Base-by-base conservation (phyloP, 2,888 invertebrate species). In the Abscondita cerata region DNA sequence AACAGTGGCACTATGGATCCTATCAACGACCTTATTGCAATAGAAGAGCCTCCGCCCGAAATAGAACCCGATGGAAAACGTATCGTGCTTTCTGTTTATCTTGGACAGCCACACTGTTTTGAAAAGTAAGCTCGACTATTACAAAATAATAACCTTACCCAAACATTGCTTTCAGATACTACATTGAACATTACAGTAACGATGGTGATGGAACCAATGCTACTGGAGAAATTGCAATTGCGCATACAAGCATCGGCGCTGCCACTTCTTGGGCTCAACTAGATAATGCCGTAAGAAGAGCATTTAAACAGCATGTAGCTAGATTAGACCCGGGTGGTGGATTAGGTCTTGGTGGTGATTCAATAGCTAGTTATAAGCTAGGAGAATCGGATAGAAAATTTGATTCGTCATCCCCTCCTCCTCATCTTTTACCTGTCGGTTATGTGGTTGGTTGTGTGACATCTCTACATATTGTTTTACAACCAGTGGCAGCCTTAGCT, bases 221-320 rank as follows among this genome's bases (percentile, higher is more conserved):
- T 71, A 64, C 81, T 66, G 84, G 86, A 65, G 89, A 89, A 78
- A 91, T 92, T 75, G 84, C 92, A 2, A 92, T 97, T 75, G 96
- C 96, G 11, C 91, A 88, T 73, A 90, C 97, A 2, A 93, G 91
- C 75, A 92, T 97, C 66, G 93, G 94, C 70, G 92, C 94, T 62
- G 95, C 95, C 80, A 96, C 95, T 0, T 93, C 93, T 60, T 98
- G 98, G 98, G 95, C 95, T 78, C 91, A 93, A 76, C 83, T 98
- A 74, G 97, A 98, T 81, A 92, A 92, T 72, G 91, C 93, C 71
- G 92, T 97, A 66, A 86, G 93, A 73, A 90, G 95, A 80, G 91
- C 95, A 53, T 96, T 98, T 80, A 96, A 96, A 80, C 97, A 98
- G 75, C 97, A 97, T 81, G 86, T 96, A 55, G 89, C 93, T 44